Percentiles rank a stretch among this genome's conserved stretches.
Evolutionary conservation across 2,888 invertebrate genomes (phyloP).

Genomic region (Germaria angustata): DNA sequence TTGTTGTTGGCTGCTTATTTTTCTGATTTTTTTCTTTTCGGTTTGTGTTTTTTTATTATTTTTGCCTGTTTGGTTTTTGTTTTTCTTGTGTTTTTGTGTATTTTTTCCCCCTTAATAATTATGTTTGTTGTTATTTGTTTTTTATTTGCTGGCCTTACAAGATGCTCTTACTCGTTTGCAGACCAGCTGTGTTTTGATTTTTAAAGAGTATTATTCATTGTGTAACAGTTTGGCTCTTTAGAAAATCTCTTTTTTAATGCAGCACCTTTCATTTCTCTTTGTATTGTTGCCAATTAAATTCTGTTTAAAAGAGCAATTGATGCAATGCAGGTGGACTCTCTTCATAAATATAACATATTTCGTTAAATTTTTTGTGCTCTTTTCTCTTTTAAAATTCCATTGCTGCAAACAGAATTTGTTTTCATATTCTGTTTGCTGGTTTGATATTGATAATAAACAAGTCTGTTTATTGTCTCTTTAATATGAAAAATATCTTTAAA

Average conservation of each 20-base stretch:
- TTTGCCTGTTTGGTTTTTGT: too few relatives aligned
- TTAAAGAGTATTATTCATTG: background rate
- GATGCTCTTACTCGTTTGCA: background rate
- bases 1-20: too few relatives aligned
- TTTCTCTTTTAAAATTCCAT: too few relatives aligned
- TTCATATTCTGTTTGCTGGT: background rate
- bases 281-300: too few relatives aligned
- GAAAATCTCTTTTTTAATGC: background rate
- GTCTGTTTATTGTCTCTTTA: conserved; percentile 6
- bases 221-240: background rate
- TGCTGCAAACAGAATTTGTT: background rate
- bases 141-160: conserved; percentile 2
- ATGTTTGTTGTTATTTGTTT: too few relatives aligned
- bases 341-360: too few relatives aligned
- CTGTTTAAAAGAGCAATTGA: too few relatives aligned
- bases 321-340: too few relatives aligned
- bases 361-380: too few relatives aligned
- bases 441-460: conserved; percentile 7
- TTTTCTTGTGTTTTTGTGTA: background rate
- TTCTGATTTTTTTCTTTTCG: too few relatives aligned
- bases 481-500: background rate
- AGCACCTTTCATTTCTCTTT: too few relatives aligned
- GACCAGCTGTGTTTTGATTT: conserved; percentile 20
- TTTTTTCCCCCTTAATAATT: background rate
- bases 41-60: too few relatives aligned